A percentile compares a stretch with the other conserved stretches of the same genome.
These are phyloP conservation scores for Wiebesia pumilae DNA, from an alignment of 1,140 invertebrate species.

Conservation along the genomic window DNA sequence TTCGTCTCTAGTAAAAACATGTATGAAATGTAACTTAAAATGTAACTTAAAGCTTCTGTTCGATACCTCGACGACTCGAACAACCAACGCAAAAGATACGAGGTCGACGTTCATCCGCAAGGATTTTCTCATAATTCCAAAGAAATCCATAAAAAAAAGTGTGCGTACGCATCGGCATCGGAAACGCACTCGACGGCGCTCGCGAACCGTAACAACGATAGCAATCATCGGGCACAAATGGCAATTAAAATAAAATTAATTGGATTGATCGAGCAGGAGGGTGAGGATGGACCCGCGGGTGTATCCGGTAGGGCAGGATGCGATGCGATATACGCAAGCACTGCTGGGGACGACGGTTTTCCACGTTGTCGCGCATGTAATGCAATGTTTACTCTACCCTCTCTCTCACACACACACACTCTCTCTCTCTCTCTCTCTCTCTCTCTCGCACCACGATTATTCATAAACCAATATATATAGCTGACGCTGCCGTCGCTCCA, in stretches of 20 bases:
- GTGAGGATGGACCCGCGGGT: not conserved
- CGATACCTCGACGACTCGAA: not conserved
- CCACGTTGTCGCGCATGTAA: conserved; percentile 64
- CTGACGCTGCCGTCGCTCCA: not conserved
- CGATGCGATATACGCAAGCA: not conserved
- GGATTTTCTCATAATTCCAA: not conserved
- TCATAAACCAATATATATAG: conserved; percentile 12
- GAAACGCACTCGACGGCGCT: not conserved
- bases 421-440: not conserved
- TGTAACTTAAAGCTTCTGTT: no score
- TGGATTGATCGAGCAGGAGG: conserved; percentile 61
- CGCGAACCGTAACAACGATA: conserved; percentile 61
- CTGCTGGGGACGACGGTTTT: conserved; percentile 54
- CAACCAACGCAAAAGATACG: not conserved
- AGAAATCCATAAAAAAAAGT: not conserved
- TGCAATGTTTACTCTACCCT: conserved; percentile 62
- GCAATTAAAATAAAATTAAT: conserved; percentile 72
- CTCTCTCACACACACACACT: conserved; percentile 12
- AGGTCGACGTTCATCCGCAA: no score
- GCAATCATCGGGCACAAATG: conserved; percentile 63
- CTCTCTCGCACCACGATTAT: conserved; percentile 31
- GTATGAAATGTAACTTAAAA: no score
- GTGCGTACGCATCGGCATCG: conserved; percentile 15
- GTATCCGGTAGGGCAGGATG: not conserved
- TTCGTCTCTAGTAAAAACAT: no score